Evolutionary conservation across 2,888 invertebrate genomes (phyloP).

Genomic region (Ectemnius cavifrons): DNA sequence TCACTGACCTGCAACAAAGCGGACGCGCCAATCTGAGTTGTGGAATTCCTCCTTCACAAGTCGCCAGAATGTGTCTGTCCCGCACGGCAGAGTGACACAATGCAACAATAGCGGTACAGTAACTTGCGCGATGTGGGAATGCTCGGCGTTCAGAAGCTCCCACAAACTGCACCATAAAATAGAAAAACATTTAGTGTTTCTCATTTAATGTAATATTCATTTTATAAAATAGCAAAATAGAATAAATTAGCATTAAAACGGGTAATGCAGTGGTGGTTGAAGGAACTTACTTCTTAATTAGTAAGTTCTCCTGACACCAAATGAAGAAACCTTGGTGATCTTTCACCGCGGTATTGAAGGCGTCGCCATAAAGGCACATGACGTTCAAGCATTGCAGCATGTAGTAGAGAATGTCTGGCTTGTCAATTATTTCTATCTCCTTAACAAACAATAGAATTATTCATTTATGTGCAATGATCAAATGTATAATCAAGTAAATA

Average conservation of each 20-base stretch:
- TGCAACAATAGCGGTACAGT: slow-evolving; percentile 95
- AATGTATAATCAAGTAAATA: no score
- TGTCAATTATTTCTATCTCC: slow-evolving; percentile 89
- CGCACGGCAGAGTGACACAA: slow-evolving; percentile 95
- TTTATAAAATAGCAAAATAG: background rate
- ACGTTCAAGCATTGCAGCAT: slow-evolving; percentile 94
- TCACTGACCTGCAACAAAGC: slow-evolving; percentile 89
- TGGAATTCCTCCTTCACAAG: slow-evolving; percentile 97
- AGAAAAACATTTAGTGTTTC: background rate
- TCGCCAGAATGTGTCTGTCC: slow-evolving; percentile 97
- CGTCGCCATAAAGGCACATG: slow-evolving; percentile 95
- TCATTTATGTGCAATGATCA: background rate
- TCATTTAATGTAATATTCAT: no score
- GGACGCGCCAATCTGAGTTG: slow-evolving; percentile 90
- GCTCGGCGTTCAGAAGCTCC: slow-evolving; percentile 93
- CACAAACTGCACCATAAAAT: slow-evolving; percentile 85
- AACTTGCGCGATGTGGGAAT: slow-evolving; percentile 96
- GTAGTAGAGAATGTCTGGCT: slow-evolving; percentile 96
- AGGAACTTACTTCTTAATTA: slow-evolving; percentile 90
- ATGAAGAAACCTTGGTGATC: slow-evolving; percentile 96
- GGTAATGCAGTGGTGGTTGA: background rate
- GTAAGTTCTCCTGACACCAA: slow-evolving; percentile 96
- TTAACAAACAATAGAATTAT: slow-evolving; percentile 66
- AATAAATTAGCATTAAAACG: background rate
- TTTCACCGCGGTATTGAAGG: slow-evolving; percentile 90